Evolutionary conservation across 2,888 invertebrate species (phyloP).

Genomic region (Deilephila elpenor): DNA sequence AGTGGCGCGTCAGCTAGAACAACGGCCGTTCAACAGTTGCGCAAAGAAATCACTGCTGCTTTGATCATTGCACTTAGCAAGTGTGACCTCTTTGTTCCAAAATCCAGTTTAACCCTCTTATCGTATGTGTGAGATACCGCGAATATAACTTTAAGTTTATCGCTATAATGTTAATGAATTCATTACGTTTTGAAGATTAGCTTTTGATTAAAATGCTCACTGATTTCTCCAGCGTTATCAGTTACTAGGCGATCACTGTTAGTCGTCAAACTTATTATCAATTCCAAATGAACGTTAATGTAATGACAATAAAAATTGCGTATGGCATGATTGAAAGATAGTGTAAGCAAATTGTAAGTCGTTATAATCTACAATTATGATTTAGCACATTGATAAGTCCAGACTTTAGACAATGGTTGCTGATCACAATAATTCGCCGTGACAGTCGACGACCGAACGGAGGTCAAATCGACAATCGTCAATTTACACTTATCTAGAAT

Average conservation of each 20-base stretch:
- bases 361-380: not conserved
- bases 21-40: not conserved
- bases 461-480: conserved; percentile 34
- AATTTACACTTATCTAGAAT: conserved; percentile 34
- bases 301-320: conserved; percentile 6
- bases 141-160: conserved; percentile 10
- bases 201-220: conserved; percentile 6
- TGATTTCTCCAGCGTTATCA: conserved; percentile 36
- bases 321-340: not conserved
- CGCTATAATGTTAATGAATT: conserved; percentile 29
- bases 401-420: not conserved
- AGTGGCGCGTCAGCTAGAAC: not conserved
- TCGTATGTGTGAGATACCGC: not conserved
- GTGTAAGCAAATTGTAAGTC: not conserved
- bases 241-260: conserved; percentile 39
- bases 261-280: conserved; percentile 31
- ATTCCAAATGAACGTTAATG: conserved; percentile 20
- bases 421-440: not conserved
- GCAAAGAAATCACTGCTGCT: not conserved
- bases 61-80: not conserved
- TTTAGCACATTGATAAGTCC: not conserved
- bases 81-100: not conserved
- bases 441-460: conserved; percentile 39
- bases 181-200: conserved; percentile 34
- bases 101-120: not conserved